Evolutionary conservation across 2,888 invertebrate genomes (phyloP), one percentile per base, ranked within the genome.

Genomic region (Ephialtes manifestator): DNA sequence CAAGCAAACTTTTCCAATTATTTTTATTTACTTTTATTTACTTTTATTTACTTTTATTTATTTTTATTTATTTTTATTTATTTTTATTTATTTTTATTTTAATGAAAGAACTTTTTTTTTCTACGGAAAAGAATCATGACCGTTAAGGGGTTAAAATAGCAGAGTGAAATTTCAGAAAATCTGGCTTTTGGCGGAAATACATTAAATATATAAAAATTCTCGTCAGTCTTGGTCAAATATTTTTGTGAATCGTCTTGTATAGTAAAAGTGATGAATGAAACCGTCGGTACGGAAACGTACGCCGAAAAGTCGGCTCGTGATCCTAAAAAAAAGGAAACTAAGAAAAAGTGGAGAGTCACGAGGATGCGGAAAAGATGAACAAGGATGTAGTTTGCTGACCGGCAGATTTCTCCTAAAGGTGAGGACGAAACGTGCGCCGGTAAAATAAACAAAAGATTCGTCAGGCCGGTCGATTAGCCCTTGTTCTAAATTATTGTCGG

Each of bases 371-470:
- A 10, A 35, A 60, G 24, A 53, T 31, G 55, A 43, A 60, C 31
- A 4, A 53, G 35, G 20, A 48, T 35, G 31, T 15, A 24, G 39
- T 20, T 18, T 53, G 28, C 58, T 28, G 58, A 60, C 10, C 35
- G 18, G n/a, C 39, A 24, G 20, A 43, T 43, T 18, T n/a, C 55
- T 63, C 35, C 55, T 31, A 7, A 71, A 46, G n/a, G n/a, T n/a
- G 71, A 43, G 76, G 46, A 60, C 55, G 65, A 84, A 88, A 80
- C 70, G 86, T 82, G 77, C 86, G 72, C 77, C 53, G 55, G 76
- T 74, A 87, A 87, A 85, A 84, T 83, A 81, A 88, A 85, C 76
- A 77, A 84, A 58, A 20, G 81, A 85, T 88, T 89, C 86, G 87
- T 86, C 83, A 80, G 63, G 83, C 84, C 84, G 79, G 79, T 77